These are phyloP conservation scores for Lagorchestes hirsutus DNA, from an alignment of 2,797 vertebrate genomes.

Conservation along the genomic window DNA sequence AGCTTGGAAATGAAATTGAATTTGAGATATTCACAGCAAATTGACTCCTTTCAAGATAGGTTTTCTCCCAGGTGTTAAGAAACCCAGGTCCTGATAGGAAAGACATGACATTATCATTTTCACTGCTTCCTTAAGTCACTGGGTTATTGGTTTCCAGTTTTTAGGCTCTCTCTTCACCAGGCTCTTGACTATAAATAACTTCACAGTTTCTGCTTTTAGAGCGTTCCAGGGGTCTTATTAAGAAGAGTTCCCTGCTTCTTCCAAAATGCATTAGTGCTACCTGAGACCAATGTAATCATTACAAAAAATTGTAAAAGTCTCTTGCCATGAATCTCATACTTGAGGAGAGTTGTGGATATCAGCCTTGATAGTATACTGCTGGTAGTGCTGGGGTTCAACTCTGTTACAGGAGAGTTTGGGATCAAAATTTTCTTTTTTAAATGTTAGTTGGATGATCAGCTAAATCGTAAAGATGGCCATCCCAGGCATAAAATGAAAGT, in stretches of 20 bases:
- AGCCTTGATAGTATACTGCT: background rate
- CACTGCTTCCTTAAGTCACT: background rate
- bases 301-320: background rate
- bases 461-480: background rate
- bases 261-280: background rate
- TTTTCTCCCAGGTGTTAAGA: background rate
- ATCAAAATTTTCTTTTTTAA: background rate
- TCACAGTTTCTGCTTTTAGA: slow-evolving; percentile 20
- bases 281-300: background rate
- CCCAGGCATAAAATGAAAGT: background rate
- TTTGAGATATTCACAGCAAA: background rate
- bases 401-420: background rate
- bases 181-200: background rate
- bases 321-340: background rate
- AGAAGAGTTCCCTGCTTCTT: slow-evolving; percentile 1
- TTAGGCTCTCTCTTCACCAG: background rate
- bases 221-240: background rate
- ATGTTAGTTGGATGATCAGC: background rate
- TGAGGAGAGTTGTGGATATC: background rate
- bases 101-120: background rate
- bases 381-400: background rate
- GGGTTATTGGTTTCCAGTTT: background rate
- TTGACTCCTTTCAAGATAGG: background rate
- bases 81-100: background rate
- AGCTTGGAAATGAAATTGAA: background rate